Conservation (phyloP, 2,888 invertebrate genomes). For the Lasioglossum figueresi region DNA sequence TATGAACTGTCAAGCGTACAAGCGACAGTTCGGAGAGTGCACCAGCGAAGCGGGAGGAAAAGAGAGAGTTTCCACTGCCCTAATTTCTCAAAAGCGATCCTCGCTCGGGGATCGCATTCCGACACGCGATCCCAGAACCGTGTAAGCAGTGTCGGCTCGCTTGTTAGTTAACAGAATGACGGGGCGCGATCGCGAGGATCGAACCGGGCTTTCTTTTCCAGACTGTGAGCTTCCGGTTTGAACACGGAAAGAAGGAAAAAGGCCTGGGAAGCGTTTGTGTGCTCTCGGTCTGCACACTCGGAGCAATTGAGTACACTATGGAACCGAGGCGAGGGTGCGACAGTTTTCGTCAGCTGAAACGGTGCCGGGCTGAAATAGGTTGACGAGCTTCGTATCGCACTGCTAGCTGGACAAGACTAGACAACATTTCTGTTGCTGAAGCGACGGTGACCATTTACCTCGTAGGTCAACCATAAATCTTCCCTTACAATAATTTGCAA, state of each 20-base stretch:
- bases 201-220: constrained; percentile 1
- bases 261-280: not conserved
- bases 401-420: not conserved
- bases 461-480: not conserved
- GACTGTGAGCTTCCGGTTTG: not conserved
- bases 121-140: not conserved
- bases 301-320: constrained; percentile 9
- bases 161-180: constrained; percentile 3
- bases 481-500: not conserved
- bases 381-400: not conserved
- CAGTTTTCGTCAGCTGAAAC: constrained; percentile 26
- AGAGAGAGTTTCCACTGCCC: not conserved
- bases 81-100: not conserved
- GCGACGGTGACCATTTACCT: not conserved
- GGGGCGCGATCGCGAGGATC: not conserved
- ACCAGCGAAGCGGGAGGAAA: not conserved
- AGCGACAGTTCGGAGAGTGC: not conserved
- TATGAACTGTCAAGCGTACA: not conserved
- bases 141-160: not conserved
- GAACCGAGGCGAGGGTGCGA: not conserved
- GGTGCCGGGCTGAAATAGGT: constrained; percentile 69
- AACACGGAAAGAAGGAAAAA: not conserved
- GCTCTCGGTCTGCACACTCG: not conserved
- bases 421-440: not conserved
- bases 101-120: not conserved